Evolutionary conservation across 2,113 vertebrate genomes (phyloP).

Genomic region (Muntiacus muntjak): DNA sequence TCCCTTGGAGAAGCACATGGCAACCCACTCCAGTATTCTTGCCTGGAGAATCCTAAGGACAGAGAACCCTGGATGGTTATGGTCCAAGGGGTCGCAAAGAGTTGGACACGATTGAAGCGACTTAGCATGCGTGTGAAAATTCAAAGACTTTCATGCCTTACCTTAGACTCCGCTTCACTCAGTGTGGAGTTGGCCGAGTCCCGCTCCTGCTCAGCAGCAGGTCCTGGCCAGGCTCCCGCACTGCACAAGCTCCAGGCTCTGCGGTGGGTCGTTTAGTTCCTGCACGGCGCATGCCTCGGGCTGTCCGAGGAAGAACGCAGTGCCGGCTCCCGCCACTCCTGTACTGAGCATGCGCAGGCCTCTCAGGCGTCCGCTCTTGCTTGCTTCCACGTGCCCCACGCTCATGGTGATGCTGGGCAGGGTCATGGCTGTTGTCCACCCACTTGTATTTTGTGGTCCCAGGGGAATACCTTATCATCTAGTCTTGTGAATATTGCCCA

Average conservation of each 20-base stretch:
- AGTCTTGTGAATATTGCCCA: not conserved
- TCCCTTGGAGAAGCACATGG: not conserved
- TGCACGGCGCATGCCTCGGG: fast-evolving
- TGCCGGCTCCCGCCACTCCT: fast-evolving
- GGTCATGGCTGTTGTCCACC: not conserved
- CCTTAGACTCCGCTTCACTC: not conserved
- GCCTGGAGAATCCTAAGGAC: not conserved
- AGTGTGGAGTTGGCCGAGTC: too few species aligned
- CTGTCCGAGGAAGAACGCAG: fast-evolving
- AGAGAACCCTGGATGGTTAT: not conserved
- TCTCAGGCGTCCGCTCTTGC: fast-evolving
- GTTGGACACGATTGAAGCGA: not conserved
- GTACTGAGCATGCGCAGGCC: not conserved
- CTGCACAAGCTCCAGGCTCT: fast-evolving
- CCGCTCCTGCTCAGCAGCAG: not conserved
- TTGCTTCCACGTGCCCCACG: not conserved
- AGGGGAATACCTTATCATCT: not conserved
- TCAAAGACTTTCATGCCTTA: not conserved
- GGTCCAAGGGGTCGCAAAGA: not conserved
- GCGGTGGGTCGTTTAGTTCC: not conserved
- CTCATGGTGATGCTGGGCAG: fast-evolving
- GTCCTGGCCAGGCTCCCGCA: fast-evolving
- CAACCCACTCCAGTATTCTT: not conserved
- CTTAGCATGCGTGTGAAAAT: not conserved
- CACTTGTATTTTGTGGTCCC: not conserved